These are phyloP conservation scores for Pemphigus obesinymphae DNA, from an alignment of 1,140 invertebrate species.

Conservation along the genomic window DNA sequence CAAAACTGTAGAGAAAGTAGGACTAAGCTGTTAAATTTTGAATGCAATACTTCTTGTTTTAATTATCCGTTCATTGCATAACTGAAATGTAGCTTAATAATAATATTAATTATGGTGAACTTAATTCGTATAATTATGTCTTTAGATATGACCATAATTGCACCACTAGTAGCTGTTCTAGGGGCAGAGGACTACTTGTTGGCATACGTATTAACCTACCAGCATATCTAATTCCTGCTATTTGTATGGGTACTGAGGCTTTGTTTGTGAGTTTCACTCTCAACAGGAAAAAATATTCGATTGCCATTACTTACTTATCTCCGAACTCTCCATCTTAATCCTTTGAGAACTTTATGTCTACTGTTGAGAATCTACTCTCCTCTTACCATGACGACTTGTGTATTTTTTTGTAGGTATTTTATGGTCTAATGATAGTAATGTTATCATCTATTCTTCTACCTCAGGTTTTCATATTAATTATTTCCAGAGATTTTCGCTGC, in stretches of 20 bases:
- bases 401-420: no score
- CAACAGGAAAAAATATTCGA: not conserved
- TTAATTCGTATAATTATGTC: not conserved
- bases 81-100: not conserved
- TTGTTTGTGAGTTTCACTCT: no score
- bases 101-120: not conserved
- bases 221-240: not conserved
- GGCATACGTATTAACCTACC: not conserved
- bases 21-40: not conserved
- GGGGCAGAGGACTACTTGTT: not conserved
- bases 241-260: no score
- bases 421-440: no score
- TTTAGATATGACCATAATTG: not conserved
- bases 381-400: no score
- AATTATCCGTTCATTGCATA: no score
- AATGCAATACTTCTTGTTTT: no score
- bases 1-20: not conserved
- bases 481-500: not conserved
- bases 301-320: not conserved
- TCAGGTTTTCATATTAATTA: not conserved
- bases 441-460: no score
- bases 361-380: slow-evolving; percentile 2
- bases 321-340: not conserved
- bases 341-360: slow-evolving; percentile 21
- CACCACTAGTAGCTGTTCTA: no score